A percentile compares a stretch with the other conserved stretches of the same genome.
phyloP scores from a whole-genome alignment of 2,888 invertebrate species.

The Rhaphigaster nebulosa region DNA sequence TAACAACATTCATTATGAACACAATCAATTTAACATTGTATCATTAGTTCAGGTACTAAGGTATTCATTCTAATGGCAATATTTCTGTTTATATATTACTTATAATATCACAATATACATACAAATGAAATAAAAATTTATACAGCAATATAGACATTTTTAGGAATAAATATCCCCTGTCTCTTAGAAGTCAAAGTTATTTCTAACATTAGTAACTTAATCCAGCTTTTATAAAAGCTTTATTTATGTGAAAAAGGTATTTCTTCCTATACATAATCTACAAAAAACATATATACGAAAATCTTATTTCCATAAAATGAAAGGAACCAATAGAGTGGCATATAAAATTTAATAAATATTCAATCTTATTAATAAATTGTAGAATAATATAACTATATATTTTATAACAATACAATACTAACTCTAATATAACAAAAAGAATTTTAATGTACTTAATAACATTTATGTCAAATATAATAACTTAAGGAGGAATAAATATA shows the following conservation, averaged over 20 bases:
- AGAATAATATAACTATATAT: conserved; percentile 50
- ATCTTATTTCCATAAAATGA: conserved; percentile 8
- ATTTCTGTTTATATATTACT: conserved; percentile 18
- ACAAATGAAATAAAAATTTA: background rate
- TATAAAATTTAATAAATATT: conserved; percentile 50
- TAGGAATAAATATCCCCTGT: background rate
- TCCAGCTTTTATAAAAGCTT: background rate
- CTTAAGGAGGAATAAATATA: conserved; percentile 6
- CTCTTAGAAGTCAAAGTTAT: background rate
- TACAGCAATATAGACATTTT: background rate
- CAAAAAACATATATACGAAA: conserved; percentile 10
- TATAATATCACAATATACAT: conserved; percentile 36
- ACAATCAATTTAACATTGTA: conserved; percentile 3
- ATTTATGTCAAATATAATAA: background rate
- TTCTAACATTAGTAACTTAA: background rate
- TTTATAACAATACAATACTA: conserved; percentile 50
- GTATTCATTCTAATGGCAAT: conserved; percentile 42
- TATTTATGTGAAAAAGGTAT: background rate
- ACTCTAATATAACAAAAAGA: conserved; percentile 29
- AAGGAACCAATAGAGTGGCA: conserved; percentile 43
- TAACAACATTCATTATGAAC: conserved; percentile 26
- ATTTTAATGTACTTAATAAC: conserved; percentile 7
- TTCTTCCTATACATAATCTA: background rate
- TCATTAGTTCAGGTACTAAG: conserved; percentile 49
- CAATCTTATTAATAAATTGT: conserved; percentile 13